These are phyloP conservation scores for Lagorchestes hirsutus DNA, from an alignment of 2,797 vertebrate genomes.

Conservation along the genomic window DNA sequence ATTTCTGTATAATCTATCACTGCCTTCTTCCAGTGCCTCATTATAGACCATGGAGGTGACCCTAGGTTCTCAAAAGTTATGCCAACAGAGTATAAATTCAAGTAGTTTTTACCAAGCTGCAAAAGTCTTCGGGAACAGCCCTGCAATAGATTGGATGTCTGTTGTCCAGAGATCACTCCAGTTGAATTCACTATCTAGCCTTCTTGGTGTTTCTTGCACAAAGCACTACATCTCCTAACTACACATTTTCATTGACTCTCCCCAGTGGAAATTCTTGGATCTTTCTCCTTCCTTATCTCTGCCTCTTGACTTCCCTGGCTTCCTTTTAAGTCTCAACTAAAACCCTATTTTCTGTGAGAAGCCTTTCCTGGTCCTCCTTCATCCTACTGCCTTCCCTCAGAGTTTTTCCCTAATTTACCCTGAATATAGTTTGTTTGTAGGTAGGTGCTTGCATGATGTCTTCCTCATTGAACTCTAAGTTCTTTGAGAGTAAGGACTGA, in stretches of 20 bases:
- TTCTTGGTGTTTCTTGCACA: background rate
- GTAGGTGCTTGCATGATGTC: background rate
- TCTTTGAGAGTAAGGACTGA: background rate
- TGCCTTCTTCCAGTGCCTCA: background rate
- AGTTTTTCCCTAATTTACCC: background rate
- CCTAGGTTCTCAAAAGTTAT: background rate
- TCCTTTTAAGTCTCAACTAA: background rate
- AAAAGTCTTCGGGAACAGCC: background rate
- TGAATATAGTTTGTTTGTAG: background rate
- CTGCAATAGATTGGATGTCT: background rate
- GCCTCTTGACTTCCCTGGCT: background rate
- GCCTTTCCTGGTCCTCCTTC: background rate
- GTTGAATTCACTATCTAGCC: background rate
- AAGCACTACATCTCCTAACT: background rate
- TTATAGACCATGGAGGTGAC: background rate
- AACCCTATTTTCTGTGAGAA: background rate
- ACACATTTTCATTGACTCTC: background rate
- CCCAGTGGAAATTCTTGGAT: background rate
- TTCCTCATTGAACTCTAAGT: background rate
- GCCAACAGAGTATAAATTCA: background rate
- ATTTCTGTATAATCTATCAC: slow-evolving; percentile 15
- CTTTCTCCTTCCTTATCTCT: background rate
- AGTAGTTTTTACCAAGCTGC: background rate
- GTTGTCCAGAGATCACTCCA: background rate
- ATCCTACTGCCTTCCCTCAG: background rate